Percentiles rank a stretch among this genome's conserved stretches.
Evolutionary conservation across 2,797 vertebrate genomes (phyloP).

Genomic region (Gymnopithys bicolor): DNA sequence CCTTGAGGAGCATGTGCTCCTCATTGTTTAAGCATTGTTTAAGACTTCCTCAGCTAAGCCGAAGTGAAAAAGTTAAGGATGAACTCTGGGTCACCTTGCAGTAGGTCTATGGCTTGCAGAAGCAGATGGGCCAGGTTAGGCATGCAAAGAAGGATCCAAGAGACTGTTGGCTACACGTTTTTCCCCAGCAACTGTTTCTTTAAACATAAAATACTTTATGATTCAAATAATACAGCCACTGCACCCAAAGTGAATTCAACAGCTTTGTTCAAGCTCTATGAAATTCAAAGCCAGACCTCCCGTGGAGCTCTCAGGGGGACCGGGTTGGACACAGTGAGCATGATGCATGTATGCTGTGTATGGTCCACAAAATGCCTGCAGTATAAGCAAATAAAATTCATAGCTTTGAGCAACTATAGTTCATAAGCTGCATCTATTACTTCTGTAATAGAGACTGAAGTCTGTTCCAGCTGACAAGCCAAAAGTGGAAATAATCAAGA

Average conservation of each 20-base stretch:
- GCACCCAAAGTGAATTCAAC: slow-evolving; percentile 18
- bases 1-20: background rate
- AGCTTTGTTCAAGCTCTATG: slow-evolving; percentile 13
- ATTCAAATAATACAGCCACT: slow-evolving; percentile 38
- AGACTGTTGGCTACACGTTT: background rate
- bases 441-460: slow-evolving; percentile 36
- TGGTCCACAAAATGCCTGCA: slow-evolving; percentile 23
- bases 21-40: background rate
- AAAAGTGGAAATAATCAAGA: slow-evolving; percentile 44
- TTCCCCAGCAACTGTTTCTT: slow-evolving; percentile 18
- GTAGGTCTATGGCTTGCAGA: slow-evolving; percentile 28
- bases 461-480: slow-evolving; percentile 35
- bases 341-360: background rate
- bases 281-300: slow-evolving; percentile 35
- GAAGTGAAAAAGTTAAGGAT: slow-evolving; percentile 6
- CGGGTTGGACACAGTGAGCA: background rate
- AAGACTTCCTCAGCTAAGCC: background rate
- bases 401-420: slow-evolving; percentile 50
- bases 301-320: background rate
- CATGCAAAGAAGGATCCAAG: slow-evolving; percentile 32
- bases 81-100: slow-evolving; percentile 12
- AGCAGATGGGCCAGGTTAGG: slow-evolving; percentile 26
- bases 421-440: slow-evolving; percentile 47
- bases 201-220: slow-evolving; percentile 30
- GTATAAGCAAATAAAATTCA: slow-evolving; percentile 64